phyloP scores from a whole-genome alignment of 2,113 vertebrate genomes.

The Centropus unirufus region DNA sequence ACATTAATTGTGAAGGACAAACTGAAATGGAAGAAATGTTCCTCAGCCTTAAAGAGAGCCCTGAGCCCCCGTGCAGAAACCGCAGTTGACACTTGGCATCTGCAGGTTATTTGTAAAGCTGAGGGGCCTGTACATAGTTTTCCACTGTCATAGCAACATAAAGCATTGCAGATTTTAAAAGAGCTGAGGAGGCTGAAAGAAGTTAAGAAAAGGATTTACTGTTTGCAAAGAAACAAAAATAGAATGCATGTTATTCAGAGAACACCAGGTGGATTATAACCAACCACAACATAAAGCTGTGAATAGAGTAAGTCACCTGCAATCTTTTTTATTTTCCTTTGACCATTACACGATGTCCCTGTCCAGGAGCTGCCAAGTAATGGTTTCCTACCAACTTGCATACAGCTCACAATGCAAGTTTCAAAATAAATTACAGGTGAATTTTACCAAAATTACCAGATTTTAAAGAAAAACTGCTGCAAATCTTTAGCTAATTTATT shows the following conservation, averaged over 20 bases:
- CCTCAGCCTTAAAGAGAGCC: background rate
- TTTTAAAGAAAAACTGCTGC: background rate
- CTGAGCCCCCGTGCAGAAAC: fast-evolving
- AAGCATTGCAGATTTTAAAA: background rate
- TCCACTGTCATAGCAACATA: background rate
- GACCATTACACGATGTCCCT: background rate
- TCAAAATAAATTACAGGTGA: background rate
- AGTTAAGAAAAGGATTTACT: constrained; percentile 8
- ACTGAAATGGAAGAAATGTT: background rate
- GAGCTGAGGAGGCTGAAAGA: background rate
- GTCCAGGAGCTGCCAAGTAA: background rate
- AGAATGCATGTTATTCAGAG: background rate
- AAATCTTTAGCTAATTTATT: background rate
- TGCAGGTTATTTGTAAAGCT: background rate
- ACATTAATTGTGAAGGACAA: background rate
- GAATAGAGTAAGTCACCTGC: background rate
- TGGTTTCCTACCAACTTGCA: background rate
- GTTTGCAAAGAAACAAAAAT: background rate
- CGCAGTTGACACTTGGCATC: background rate
- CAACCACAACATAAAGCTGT: background rate
- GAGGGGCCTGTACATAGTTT: background rate
- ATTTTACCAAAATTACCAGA: background rate
- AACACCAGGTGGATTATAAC: background rate
- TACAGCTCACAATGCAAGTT: background rate
- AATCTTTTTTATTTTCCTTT: background rate